Evolutionary conservation across 2,113 vertebrate genomes (phyloP), one percentile per base, ranked within the genome.

Genomic region (Vimba vimba): DNA sequence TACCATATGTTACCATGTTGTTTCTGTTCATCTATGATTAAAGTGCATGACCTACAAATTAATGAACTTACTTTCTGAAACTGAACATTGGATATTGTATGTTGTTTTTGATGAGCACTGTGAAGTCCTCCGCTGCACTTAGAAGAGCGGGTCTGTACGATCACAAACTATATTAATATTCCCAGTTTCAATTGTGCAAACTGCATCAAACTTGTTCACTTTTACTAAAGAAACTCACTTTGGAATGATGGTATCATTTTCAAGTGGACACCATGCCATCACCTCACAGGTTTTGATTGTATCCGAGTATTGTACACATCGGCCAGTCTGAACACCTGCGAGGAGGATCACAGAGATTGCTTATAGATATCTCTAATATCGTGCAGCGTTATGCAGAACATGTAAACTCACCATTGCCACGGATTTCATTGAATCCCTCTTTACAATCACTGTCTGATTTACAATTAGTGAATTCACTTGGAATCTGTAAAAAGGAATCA

Each of bases 81-180:
- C 94, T 95, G 92, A 97, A 97, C 85, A 96, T 97, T 43, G 94
- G 95, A 59, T 95, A 97, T 93, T 93, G 95, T 88, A 97, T 96
- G 90, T 92, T 96, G 92, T 97, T 97, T 93, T 97, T 97, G 75
- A 97, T 95, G 45, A 97, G 91, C 55, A 97, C 91, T 1, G 97
- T 97, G 85, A 97, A 97, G 90, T 97, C 96, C 88, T 96, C 96
- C 27, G 96, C 95, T 85, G 84, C 94, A 85, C 86, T 87, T 66
- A 97, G 90, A 84, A 97, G 91, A 0, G 96, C 94, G 59, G 96
- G 96, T 10, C 96, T 97, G 88, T 91, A 91, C 81, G 62, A 87
- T 4, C 52, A 6, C 25, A n/a, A 13, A 15, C 50, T 59, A 68
- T n/a, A 6, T 50, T 43, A 47, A 55, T 27, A n/a, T 75, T 6